These are phyloP conservation scores for Trilocha varians DNA, from an alignment of 2,888 invertebrate genomes.

Conservation along the genomic window DNA sequence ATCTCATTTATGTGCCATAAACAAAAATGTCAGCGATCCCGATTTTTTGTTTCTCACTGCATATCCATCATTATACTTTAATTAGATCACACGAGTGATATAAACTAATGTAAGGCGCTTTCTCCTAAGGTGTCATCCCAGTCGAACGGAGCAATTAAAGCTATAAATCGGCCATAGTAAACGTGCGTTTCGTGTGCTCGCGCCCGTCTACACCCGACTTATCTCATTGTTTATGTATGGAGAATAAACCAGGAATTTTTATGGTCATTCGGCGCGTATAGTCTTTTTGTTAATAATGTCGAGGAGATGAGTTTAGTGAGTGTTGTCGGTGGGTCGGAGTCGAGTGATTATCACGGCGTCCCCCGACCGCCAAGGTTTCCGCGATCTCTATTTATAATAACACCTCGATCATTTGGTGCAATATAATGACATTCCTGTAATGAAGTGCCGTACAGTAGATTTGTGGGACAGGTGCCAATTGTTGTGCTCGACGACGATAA, in stretches of 20 bases:
- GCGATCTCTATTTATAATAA: conserved; percentile 69
- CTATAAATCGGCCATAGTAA: conserved; percentile 66
- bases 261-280: conserved; percentile 50
- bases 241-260: conserved; percentile 67
- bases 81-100: conserved; percentile 70
- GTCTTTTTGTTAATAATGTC: conserved; percentile 49
- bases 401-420: conserved; percentile 63
- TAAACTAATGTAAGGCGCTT: conserved; percentile 63
- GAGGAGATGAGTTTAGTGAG: conserved; percentile 29
- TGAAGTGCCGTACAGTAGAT: conserved; percentile 62
- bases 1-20: conserved; percentile 73
- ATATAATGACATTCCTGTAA: conserved; percentile 69
- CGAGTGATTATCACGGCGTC: conserved; percentile 40
- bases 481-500: conserved; percentile 57
- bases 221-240: conserved; percentile 74
- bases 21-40: conserved; percentile 75
- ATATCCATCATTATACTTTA: conserved; percentile 65
- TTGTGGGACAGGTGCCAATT: conserved; percentile 71
- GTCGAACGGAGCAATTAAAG: conserved; percentile 40
- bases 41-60: conserved; percentile 72
- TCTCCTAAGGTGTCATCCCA: conserved; percentile 42
- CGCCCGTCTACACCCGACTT: conserved; percentile 67
- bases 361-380: conserved; percentile 53
- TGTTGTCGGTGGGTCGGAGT: conserved; percentile 30
- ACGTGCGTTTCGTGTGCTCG: conserved; percentile 67